Base-by-base conservation (phyloP, 1,140 invertebrate species). In the Micrasema longulum region DNA sequence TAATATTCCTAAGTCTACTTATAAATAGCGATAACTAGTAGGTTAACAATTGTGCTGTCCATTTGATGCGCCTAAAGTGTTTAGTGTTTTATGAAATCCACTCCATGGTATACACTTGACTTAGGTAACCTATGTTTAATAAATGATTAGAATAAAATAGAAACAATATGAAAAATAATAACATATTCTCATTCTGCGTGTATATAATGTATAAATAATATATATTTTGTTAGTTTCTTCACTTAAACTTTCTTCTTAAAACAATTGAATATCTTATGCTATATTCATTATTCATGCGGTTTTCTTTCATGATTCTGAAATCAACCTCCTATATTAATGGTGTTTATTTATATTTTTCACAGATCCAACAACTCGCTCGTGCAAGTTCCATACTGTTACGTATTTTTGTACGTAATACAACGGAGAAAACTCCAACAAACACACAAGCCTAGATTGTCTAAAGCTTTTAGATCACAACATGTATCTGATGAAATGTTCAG, bases 31-130 rank as follows among this genome's bases (percentile, higher is more conserved):
- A 53, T 68, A 68, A 47, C 74, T 72, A 72, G 68, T 71, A 69
- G 48, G 64, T 67, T 67, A 72, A 75, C 18, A 57, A 72, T 75
- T 75, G 74, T 75, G 70, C 74, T 66, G 74, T 69, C 74, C 74
- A 75, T 75, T 75, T 75, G 74, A 75, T 75, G 74, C 74, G 74
- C 66, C 74, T 70, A 60, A 62, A 60, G 65, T 48, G 43, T 71
- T 68, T 55, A 55, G 50, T 55, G 45, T 67, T 67, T 55, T 31
- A 68, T 64, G 62, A 36, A 63, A 26, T 57, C 50, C 35, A 20
- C 50, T 35, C 62, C 64, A 63, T 69, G 66, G 74, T 75, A 75
- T 75, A 75, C 74, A 70, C 55, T 71, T 69, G 70, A 65, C 71
- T 69, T 65, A 72, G 45, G 65, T 72, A 72, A 69, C 41, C 47